Evolutionary conservation across 2,113 vertebrate species (phyloP), one percentile per base, ranked within the genome.

Genomic region (Onychostruthus taczanowskii): DNA sequence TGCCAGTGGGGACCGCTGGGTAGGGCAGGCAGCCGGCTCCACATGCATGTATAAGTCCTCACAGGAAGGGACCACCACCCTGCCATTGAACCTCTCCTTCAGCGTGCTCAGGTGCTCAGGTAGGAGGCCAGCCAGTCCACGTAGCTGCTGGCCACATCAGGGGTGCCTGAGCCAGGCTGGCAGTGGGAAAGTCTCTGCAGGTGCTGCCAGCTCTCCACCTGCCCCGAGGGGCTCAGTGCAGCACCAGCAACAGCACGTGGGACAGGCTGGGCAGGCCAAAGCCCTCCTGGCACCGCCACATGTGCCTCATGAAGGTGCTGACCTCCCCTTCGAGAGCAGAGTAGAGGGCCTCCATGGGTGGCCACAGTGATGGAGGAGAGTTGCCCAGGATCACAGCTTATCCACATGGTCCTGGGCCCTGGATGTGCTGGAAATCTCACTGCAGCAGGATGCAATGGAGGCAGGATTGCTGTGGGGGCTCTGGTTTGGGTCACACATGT

Each of bases 121-220:
- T 97, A 98, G 33, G 92, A 89, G 77, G 78, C n/a, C 44, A 97
- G 82, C 94, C 97, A 97, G 63, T 82, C 84, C 24, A 97, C 13
- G 0, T 95, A 97, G 50, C 26, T 80, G 33, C 37, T 50, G 27
- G 83, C 31, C 66, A 95, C 2, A 0, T 91, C 46, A 0, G 44
- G 49, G 63, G 70, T 91, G 70, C 13, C 49, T 15, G 24, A 52
- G 8, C 82, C 8, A 0, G 41, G 19, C 63, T 7, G 22, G 63
- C 1, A 2, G 49, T 46, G 84, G n/a, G 28, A 20, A 4, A 96
- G 82, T 3, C 31, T 58, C 77, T 95, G 63, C 46, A 97, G 75
- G 30, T 94, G 79, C 79, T 96, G 73, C 59, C 96, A 92, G 74
- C 94, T 95, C 64, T 97, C 89, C 69, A 97, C 73, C 49, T 73